Percentiles rank a stretch among this genome's conserved stretches.
These are phyloP conservation scores for Hemibagrus wyckioides DNA, from an alignment of 2,113 vertebrate genomes.

Conservation along the genomic window DNA sequence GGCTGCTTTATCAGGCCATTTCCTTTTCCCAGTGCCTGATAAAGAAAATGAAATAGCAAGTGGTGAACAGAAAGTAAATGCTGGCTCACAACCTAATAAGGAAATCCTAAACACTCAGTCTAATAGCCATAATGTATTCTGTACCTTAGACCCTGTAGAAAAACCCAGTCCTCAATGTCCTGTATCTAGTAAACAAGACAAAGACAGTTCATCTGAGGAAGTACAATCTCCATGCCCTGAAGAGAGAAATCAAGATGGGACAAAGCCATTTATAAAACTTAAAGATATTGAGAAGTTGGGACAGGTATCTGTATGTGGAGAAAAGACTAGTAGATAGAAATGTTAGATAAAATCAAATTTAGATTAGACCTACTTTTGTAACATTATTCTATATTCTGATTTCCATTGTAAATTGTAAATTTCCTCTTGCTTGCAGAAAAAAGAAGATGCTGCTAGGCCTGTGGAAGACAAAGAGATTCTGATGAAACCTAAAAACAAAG, in stretches of 20 bases:
- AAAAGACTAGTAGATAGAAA: neutral
- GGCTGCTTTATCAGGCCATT: neutral
- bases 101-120: slow-evolving; percentile 31
- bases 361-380: neutral
- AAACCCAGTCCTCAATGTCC: slow-evolving; percentile 58
- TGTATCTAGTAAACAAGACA: slow-evolving; percentile 61
- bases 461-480: slow-evolving; percentile 75
- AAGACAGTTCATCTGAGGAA: slow-evolving; percentile 42
- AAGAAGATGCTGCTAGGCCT: slow-evolving; percentile 52
- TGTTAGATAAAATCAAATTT: neutral
- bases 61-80: slow-evolving; percentile 6
- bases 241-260: slow-evolving; percentile 54
- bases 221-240: slow-evolving; percentile 54
- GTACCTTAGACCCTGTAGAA: slow-evolving; percentile 55
- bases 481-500: slow-evolving; percentile 76
- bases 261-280: slow-evolving; percentile 55
- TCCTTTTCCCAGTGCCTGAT: neutral
- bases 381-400: neutral
- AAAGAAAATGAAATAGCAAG: slow-evolving; percentile 22
- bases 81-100: slow-evolving; percentile 27
- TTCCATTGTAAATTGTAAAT: neutral
- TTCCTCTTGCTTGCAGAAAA: slow-evolving; percentile 37
- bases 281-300: slow-evolving; percentile 53
- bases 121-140: slow-evolving; percentile 40
- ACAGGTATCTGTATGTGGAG: slow-evolving; percentile 67